These are phyloP conservation scores for Cryptocheilus praepositus DNA, from an alignment of 2,888 invertebrate species.

Conservation along the genomic window DNA sequence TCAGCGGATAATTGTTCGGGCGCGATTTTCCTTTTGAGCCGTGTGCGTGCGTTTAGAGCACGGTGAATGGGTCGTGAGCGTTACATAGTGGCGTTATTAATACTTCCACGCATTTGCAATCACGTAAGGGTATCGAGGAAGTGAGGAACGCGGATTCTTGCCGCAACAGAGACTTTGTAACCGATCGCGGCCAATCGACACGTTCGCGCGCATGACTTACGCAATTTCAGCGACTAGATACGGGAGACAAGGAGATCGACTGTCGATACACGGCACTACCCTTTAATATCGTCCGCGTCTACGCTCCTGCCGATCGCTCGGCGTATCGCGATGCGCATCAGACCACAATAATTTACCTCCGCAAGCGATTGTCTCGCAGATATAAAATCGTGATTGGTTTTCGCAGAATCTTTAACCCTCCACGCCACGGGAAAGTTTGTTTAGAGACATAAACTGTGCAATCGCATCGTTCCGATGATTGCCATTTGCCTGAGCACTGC, in stretches of 20 bases:
- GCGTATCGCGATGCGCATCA: constrained; percentile 18
- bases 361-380: constrained; percentile 4
- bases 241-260: background rate
- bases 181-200: constrained; percentile 57
- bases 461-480: too few species aligned
- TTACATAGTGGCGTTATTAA: background rate
- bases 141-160: constrained; percentile 65
- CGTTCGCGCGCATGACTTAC: constrained; percentile 37
- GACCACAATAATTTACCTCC: constrained; percentile 26
- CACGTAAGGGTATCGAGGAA: constrained; percentile 60
- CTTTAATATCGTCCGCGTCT: constrained; percentile 21
- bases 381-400: constrained; percentile 6
- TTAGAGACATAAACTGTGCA: too few species aligned
- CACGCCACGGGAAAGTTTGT: too few species aligned
- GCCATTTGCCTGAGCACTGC: too few species aligned
- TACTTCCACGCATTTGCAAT: too few species aligned
- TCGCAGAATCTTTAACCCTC: background rate
- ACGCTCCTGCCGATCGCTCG: constrained; percentile 23
- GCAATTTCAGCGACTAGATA: constrained; percentile 29
- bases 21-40: too few species aligned
- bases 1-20: too few species aligned
- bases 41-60: too few species aligned
- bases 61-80: too few species aligned
- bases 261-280: background rate
- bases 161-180: constrained; percentile 67